Evolutionary conservation across 2,888 invertebrate genomes (phyloP).

Genomic region (Noctua comes): DNA sequence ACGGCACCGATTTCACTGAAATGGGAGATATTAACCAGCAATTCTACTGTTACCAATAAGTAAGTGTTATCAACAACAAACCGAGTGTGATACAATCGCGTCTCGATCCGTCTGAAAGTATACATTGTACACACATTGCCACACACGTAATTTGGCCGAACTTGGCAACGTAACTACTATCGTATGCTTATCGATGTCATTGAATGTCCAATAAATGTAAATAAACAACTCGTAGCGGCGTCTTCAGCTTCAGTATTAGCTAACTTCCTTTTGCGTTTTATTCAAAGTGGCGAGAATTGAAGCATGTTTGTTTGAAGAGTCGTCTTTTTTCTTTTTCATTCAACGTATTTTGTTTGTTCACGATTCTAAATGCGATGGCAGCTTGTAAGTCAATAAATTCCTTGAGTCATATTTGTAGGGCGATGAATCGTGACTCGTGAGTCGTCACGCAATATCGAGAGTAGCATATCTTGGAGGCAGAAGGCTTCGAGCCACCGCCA

Average conservation of each 20-base stretch:
- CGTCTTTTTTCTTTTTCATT: constrained; percentile 12
- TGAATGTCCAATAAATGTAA: constrained; percentile 60
- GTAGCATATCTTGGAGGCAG: constrained; percentile 79
- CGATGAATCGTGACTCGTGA: constrained; percentile 74
- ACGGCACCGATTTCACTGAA: neutral
- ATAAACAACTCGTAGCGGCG: constrained; percentile 58
- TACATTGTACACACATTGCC: constrained; percentile 53
- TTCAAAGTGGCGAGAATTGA: neutral
- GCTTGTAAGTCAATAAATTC: constrained; percentile 74
- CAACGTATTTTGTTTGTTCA: constrained; percentile 33
- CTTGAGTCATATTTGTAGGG: constrained; percentile 70
- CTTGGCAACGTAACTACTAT: constrained; percentile 62
- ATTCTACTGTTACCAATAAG: constrained; percentile 7
- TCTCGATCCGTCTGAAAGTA: constrained; percentile 29
- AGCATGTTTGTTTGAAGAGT: constrained; percentile 11
- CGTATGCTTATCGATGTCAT: constrained; percentile 58
- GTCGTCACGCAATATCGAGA: constrained; percentile 82
- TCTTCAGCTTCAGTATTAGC: constrained; percentile 1
- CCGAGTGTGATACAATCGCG: constrained; percentile 17
- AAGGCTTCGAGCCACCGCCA: constrained; percentile 76
- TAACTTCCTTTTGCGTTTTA: constrained; percentile 5
- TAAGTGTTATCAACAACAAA: constrained; percentile 20
- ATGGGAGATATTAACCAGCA: neutral
- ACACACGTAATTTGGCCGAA: constrained; percentile 53
- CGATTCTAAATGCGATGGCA: constrained; percentile 54